Evolutionary conservation across 2,797 vertebrate species (phyloP).

Genomic region (Botia almorhae): DNA sequence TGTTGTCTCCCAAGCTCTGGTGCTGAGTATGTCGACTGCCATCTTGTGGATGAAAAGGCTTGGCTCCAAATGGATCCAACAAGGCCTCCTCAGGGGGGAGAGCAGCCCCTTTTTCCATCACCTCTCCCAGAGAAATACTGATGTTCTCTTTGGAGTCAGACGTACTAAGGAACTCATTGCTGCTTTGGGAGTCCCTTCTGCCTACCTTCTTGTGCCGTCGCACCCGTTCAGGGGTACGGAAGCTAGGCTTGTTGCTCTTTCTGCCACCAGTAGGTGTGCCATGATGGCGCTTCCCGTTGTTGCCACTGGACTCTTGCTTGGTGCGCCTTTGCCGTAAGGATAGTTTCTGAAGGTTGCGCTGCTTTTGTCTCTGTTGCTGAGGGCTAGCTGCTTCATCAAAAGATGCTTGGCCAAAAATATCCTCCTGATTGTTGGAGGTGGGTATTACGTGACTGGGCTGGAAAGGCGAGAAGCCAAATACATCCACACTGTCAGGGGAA

Average conservation of each 20-base stretch:
- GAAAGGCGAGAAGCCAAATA: slow-evolving; percentile 92
- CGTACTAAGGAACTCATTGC: slow-evolving; percentile 92
- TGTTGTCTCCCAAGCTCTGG: slow-evolving; percentile 77
- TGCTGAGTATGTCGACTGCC: slow-evolving; percentile 79
- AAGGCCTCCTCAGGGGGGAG: slow-evolving; percentile 81
- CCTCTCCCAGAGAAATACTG: slow-evolving; percentile 81
- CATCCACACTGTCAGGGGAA: slow-evolving; percentile 80
- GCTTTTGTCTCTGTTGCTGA: slow-evolving; percentile 87
- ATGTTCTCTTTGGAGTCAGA: slow-evolving; percentile 98
- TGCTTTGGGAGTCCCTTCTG: slow-evolving; percentile 94
- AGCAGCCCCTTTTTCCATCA: slow-evolving; percentile 80
- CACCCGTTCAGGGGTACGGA: slow-evolving; percentile 89
- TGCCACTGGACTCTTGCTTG: slow-evolving; percentile 84
- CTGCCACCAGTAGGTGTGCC: slow-evolving; percentile 84
- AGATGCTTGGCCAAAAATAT: slow-evolving; percentile 82
- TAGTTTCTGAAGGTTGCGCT: slow-evolving; percentile 90
- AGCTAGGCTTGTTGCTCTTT: slow-evolving; percentile 85
- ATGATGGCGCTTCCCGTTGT: slow-evolving; percentile 90
- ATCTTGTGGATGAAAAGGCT: slow-evolving; percentile 90
- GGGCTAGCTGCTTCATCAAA: slow-evolving; percentile 82
- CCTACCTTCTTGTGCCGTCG: slow-evolving; percentile 88
- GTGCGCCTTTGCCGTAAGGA: slow-evolving; percentile 89
- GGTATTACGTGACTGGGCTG: slow-evolving; percentile 73
- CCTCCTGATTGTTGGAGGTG: slow-evolving; percentile 77
- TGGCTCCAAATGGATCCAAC: slow-evolving; percentile 91